Evolutionary conservation across 92 coral and sea anemone genomes (phyloP), one percentile per base, ranked within the genome.

Genomic region (Phenganax stokvisi): DNA sequence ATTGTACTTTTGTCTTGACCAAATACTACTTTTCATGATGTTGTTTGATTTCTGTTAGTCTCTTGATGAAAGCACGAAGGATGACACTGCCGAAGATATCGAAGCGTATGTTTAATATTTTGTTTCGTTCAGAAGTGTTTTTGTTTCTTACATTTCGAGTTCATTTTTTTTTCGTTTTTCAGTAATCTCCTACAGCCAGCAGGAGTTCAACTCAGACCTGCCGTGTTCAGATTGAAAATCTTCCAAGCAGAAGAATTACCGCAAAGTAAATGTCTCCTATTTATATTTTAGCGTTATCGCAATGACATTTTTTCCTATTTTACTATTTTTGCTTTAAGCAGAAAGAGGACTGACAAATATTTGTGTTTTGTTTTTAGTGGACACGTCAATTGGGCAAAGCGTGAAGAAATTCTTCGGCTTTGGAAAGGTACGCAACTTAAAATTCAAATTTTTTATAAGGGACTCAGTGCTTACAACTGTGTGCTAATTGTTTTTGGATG

Each of bases 381-480:
- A 96, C 80, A 80, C 91, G 6, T 93, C 97, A 17, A 89, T 92
- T 83, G 97, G 97, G 9, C 81, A 90, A 64, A 92, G 99, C 78
- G 87, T 96, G 71, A 96, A 96, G 89, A 96, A 96, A 76, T 96
- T 96, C 87, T 96, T 96, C 78, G 92, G 97, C 37, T 88, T 91
- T 81, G 91, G 90, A 79, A 79, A 79, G 83, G 83, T 79, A 64
- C 15, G 3, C 47, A 37, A 37, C 47, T 37, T 37, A 37, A 37
- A 37, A 2, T 37, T 37, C 47, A 37, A 1, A 37, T 37, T 2
- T 37, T 37, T 2, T 37, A 37, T 37, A 37, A 37, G 47, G 47
- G 47, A 37, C 47, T 37, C 5, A 5, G 47, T 37, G 47, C 47
- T 37, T 37, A 37, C 47, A 37, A 37, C 47, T 37, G 47, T 25